Percentiles rank a stretch among this genome's conserved stretches.
Evolutionary conservation across 1,140 invertebrate species (phyloP).

Genomic region (Anastatus disparis): DNA sequence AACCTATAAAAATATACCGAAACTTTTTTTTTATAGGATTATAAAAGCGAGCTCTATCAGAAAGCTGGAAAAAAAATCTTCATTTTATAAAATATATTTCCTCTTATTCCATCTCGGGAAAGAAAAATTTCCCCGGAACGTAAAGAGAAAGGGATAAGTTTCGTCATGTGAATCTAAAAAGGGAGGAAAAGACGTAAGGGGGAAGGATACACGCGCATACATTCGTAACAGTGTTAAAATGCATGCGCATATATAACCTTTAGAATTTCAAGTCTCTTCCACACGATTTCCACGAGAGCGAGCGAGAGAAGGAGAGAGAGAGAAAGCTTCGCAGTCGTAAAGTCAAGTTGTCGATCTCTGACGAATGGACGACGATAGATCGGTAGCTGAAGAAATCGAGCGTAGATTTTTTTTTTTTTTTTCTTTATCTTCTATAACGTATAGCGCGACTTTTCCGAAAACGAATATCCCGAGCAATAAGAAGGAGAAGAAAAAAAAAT

Average conservation of each 20-base stretch:
- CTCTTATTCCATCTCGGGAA: not conserved
- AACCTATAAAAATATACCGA: too few species aligned
- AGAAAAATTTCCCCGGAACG: too few species aligned
- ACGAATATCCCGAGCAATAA: slow-evolving; percentile 36
- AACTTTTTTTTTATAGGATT: too few species aligned
- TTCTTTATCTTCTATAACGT: not conserved
- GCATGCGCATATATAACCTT: not conserved
- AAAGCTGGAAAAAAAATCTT: not conserved
- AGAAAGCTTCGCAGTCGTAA: slow-evolving; percentile 30
- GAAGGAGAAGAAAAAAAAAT: not conserved
- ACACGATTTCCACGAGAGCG: not conserved
- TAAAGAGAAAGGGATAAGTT: not conserved
- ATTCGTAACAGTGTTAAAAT: slow-evolving; percentile 15
- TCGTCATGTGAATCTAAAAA: too few species aligned
- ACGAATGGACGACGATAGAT: slow-evolving; percentile 40
- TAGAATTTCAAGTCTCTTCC: slow-evolving; percentile 42
- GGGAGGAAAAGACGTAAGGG: too few species aligned
- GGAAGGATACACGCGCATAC: too few species aligned
- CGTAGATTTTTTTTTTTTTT: slow-evolving; percentile 13
- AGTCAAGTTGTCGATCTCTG: slow-evolving; percentile 43
- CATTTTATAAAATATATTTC: not conserved
- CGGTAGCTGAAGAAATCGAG: not conserved
- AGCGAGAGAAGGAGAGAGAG: too few species aligned
- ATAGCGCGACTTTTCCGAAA: slow-evolving; percentile 13
- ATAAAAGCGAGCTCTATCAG: not conserved